These are phyloP conservation scores for Lepidocyrtinus sp. DNA, from an alignment of 2,888 invertebrate genomes.

Conservation along the genomic window DNA sequence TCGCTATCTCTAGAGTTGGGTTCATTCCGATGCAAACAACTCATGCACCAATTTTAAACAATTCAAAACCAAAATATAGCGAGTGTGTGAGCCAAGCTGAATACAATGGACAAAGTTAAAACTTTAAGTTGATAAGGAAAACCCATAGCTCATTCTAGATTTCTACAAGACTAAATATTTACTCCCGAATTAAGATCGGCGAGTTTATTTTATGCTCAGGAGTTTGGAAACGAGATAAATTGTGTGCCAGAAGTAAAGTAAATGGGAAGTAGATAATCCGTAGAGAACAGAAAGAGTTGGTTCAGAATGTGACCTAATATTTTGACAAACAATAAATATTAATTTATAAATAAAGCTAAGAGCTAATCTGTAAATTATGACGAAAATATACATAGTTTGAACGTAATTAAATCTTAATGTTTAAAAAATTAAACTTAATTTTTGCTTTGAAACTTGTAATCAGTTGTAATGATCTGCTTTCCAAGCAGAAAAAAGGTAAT, in stretches of 20 bases:
- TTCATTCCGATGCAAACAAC: not conserved
- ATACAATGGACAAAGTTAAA: not conserved
- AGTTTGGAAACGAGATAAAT: constrained; percentile 55
- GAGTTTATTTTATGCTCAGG: constrained; percentile 17
- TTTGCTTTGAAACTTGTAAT: too few species aligned
- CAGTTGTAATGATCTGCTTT: constrained; percentile 12
- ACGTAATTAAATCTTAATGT: too few species aligned
- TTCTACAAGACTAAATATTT: not conserved
- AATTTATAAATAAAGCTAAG: too few species aligned
- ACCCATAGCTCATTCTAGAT: not conserved
- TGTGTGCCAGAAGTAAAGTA: constrained; percentile 55
- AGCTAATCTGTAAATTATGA: too few species aligned
- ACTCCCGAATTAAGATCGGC: not conserved
- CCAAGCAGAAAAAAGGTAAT: constrained; percentile 22
- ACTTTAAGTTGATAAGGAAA: not conserved
- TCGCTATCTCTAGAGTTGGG: not conserved
- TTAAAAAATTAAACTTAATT: too few species aligned
- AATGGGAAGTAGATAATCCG: constrained; percentile 67
- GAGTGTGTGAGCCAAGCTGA: not conserved
- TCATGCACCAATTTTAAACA: not conserved
- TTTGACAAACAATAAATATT: too few species aligned
- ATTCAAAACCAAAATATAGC: not conserved
- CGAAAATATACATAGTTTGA: too few species aligned
- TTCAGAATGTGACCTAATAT: too few species aligned
- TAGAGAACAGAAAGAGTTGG: constrained; percentile 34